Conservation (phyloP, 2,888 invertebrate genomes). For the Aphidoletes aphidimyza region DNA sequence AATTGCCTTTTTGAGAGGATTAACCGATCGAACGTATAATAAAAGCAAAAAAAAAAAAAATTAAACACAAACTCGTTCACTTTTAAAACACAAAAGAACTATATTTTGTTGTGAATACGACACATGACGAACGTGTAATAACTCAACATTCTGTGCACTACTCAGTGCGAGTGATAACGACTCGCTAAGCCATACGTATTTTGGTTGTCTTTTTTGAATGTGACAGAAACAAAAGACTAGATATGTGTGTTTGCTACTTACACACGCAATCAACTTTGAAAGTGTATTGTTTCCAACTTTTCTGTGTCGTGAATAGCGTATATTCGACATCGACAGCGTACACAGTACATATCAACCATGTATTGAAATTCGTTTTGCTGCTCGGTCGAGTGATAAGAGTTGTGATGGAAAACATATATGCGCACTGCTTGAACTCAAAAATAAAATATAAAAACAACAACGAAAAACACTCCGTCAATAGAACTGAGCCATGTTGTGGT, state of each 20-base stretch:
- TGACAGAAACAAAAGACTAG: background rate
- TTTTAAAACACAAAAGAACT: slow-evolving; percentile 40
- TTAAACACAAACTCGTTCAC: background rate
- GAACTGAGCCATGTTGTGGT: too few species aligned
- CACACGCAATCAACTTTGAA: background rate
- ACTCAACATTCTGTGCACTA: slow-evolving; percentile 7
- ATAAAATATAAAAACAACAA: slow-evolving; percentile 3
- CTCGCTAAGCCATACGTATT: background rate
- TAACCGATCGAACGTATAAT: background rate
- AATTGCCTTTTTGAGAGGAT: background rate
- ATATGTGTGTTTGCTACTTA: background rate
- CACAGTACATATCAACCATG: background rate
- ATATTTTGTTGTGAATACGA: background rate
- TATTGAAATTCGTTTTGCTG: slow-evolving; percentile 26
- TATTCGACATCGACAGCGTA: background rate
- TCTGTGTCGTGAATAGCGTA: background rate
- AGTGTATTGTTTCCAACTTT: background rate
- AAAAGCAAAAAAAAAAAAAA: background rate
- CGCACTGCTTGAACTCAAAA: slow-evolving; percentile 48
- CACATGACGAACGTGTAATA: slow-evolving; percentile 25
- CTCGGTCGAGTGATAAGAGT: slow-evolving; percentile 40
- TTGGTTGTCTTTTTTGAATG: slow-evolving; percentile 11
- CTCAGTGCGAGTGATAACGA: background rate
- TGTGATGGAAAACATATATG: slow-evolving; percentile 19
- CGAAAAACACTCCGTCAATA: too few species aligned